Percentiles rank a stretch among this genome's conserved stretches.
Conservation (phyloP, 2,888 invertebrate species). For the Drosophila silvestris region DNA sequence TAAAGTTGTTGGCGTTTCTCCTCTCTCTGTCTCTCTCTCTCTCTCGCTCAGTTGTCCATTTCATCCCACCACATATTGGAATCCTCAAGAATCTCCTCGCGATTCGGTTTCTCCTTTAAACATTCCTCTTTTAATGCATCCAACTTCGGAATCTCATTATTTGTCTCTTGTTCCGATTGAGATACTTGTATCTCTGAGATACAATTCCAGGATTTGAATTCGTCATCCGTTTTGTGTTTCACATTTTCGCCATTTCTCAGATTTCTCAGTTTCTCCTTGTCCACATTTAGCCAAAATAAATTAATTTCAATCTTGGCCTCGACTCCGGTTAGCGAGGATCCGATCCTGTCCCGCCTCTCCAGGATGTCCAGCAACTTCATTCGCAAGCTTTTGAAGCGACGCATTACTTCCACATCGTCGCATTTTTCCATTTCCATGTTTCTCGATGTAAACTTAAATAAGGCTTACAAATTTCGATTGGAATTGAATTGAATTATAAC, state of each 20-base stretch:
- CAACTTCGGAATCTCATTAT: neutral
- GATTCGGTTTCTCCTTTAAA: neutral
- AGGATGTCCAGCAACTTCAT: neutral
- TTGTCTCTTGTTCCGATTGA: neutral
- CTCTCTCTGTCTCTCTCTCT: neutral
- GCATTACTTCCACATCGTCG: neutral
- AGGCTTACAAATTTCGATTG: neutral
- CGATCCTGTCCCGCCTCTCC: neutral
- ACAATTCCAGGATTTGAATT: neutral
- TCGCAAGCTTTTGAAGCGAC: neutral
- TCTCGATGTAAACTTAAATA: neutral
- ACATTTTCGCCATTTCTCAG: neutral
- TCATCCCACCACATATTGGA: conserved; percentile 14
- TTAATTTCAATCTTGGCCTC: neutral
- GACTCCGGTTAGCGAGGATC: neutral
- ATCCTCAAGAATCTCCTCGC: neutral
- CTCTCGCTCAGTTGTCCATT: neutral
- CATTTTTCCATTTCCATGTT: conserved; percentile 3
- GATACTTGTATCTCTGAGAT: neutral
- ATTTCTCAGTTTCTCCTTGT: neutral
- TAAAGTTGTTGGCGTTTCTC: neutral
- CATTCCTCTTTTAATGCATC: no score
- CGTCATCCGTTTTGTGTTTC: neutral
- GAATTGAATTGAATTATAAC: neutral
- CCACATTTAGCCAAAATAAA: neutral